Evolutionary conservation across 2,113 vertebrate species (phyloP).

Genomic region (Protomyctophum bolini): DNA sequence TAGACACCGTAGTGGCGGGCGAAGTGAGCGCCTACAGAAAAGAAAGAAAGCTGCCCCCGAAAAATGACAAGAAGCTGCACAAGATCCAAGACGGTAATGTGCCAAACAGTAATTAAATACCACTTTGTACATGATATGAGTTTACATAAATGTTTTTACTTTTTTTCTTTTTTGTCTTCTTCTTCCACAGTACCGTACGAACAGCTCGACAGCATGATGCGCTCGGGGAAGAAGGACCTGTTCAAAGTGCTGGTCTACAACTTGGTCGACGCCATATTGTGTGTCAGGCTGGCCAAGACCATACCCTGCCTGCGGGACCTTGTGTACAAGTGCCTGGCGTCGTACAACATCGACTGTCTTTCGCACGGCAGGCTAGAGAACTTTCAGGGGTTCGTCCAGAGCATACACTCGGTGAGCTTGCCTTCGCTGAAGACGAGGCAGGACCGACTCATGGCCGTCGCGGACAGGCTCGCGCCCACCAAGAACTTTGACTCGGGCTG

Average conservation of each 20-base stretch:
- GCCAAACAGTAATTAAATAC: not conserved
- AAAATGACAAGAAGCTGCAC: constrained; percentile 2
- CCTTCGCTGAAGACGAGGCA: constrained; percentile 3
- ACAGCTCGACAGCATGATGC: not conserved
- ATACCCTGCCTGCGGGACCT: not conserved
- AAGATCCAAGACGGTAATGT: not conserved
- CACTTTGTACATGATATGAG: no score
- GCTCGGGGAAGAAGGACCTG: not conserved
- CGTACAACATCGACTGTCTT: constrained; percentile 4
- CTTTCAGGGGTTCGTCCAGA: constrained; percentile 3
- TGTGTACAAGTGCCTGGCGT: not conserved
- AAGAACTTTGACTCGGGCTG: not conserved
- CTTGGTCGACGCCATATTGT: constrained; percentile 8
- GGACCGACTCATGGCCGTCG: not conserved
- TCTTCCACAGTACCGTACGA: no score
- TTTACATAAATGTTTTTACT: no score
- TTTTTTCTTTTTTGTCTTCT: no score
- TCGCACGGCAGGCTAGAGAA: not conserved
- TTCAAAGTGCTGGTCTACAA: constrained; percentile 7
- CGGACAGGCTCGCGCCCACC: not conserved
- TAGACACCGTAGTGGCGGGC: not conserved
- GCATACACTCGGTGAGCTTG: constrained; percentile 8
- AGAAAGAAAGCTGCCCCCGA: not conserved
- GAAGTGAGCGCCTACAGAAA: constrained; percentile 8
- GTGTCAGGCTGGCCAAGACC: constrained; percentile 9